phyloP scores from a whole-genome alignment of 2,113 vertebrate species.

The Hypomesus transpacificus region DNA sequence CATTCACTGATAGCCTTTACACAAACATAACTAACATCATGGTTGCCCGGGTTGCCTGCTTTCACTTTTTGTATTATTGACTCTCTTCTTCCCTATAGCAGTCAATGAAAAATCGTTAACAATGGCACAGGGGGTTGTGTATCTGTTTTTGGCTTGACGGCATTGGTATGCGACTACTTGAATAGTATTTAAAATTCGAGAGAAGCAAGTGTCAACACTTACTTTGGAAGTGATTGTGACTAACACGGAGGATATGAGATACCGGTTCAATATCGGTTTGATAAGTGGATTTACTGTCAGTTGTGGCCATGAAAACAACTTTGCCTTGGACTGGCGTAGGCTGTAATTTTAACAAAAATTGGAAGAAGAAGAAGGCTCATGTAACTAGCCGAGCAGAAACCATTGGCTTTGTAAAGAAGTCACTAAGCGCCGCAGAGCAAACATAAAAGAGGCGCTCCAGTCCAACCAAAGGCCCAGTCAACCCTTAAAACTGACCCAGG shows the following conservation, averaged over 20 bases:
- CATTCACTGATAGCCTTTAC: conserved; percentile 80
- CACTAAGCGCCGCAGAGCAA: conserved; percentile 61
- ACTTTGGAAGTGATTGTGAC: background rate
- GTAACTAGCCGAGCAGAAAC: conserved; percentile 49
- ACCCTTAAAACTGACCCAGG: conserved; percentile 44
- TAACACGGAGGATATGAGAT: too few species aligned
- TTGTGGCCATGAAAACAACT: background rate
- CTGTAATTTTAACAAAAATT: background rate
- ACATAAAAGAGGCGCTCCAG: conserved; percentile 53
- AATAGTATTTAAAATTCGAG: conserved; percentile 51
- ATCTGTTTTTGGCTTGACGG: conserved; percentile 59
- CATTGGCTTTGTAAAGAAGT: conserved; percentile 65
- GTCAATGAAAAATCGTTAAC: conserved; percentile 74
- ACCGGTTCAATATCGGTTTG: too few species aligned
- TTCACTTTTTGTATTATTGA: conserved; percentile 73
- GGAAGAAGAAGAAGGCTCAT: conserved; percentile 29
- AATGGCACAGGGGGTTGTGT: conserved; percentile 71
- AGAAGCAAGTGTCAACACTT: conserved; percentile 39
- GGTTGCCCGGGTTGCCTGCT: conserved; percentile 75
- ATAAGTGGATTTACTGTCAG: background rate
- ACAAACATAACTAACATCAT: conserved; percentile 81
- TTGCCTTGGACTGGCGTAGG: background rate
- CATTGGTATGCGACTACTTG: conserved; percentile 65
- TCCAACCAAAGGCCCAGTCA: conserved; percentile 45
- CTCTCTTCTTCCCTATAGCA: conserved; percentile 70